Conservation (phyloP, 2,113 vertebrate species). For the Ammodytes dubius region DNA sequence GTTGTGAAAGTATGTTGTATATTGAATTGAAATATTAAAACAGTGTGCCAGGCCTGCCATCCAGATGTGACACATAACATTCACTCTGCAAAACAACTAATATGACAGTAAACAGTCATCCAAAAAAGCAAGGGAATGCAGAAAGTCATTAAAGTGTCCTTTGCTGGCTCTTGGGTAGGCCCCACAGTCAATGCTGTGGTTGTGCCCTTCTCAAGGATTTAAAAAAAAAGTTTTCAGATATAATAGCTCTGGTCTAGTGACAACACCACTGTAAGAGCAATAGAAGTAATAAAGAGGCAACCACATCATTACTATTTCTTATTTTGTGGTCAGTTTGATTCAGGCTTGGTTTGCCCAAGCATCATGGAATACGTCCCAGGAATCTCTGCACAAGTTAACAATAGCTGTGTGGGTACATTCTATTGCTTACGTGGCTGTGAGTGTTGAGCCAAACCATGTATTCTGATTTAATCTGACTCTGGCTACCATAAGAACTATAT, state of each 20-base stretch:
- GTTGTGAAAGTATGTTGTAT: background rate
- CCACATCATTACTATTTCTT: conserved; percentile 28
- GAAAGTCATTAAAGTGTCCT: background rate
- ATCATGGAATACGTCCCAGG: conserved; percentile 1
- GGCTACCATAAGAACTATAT: background rate
- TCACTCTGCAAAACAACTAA: background rate
- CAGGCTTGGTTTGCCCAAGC: conserved; percentile 6
- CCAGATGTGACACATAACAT: background rate
- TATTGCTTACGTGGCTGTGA: conserved; percentile 11
- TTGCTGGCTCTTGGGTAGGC: background rate
- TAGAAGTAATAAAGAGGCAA: conserved; percentile 7
- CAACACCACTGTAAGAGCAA: conserved; percentile 8
- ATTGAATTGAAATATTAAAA: background rate
- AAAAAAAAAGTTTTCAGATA: too few species aligned
- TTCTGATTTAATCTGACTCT: conserved; percentile 1
- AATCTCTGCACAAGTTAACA: conserved; percentile 20
- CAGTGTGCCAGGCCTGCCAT: too few species aligned
- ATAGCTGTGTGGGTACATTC: conserved; percentile 18
- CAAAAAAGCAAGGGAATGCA: background rate
- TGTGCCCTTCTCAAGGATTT: background rate
- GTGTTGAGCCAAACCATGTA: conserved; percentile 11
- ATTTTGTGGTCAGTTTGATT: conserved; percentile 32
- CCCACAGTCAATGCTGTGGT: conserved; percentile 1
- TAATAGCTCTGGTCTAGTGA: background rate
- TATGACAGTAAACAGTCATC: background rate